Conservation (phyloP, 1,140 invertebrate species). For the Brachionus rubens region DNA sequence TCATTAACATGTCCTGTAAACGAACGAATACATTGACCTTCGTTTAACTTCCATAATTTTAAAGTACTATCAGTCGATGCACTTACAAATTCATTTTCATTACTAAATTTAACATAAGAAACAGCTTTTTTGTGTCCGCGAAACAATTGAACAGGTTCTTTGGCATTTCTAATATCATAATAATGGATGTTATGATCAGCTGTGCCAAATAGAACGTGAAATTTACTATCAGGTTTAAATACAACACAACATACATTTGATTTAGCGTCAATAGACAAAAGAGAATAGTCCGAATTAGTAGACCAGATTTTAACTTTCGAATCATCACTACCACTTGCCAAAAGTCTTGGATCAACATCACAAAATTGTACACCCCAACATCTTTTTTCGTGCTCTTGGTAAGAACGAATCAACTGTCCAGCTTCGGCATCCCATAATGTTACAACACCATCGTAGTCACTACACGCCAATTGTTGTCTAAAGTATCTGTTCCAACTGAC, state of each 20-base stretch:
- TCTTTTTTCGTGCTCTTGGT: constrained; percentile 88
- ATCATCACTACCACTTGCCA: constrained; percentile 91
- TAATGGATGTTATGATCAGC: constrained; percentile 96
- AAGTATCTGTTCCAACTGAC: constrained; percentile 90
- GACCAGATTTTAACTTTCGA: constrained; percentile 88
- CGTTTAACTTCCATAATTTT: constrained; percentile 85
- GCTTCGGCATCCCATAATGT: constrained; percentile 86
- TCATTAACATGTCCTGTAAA: constrained; percentile 46
- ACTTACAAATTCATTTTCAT: constrained; percentile 81
- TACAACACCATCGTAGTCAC: constrained; percentile 90
- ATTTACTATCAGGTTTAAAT: constrained; percentile 82
- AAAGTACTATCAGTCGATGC: constrained; percentile 90
- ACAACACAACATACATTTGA: constrained; percentile 94
- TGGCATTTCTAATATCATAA: constrained; percentile 83
- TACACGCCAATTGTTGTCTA: constrained; percentile 82
- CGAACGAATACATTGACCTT: constrained; percentile 71
- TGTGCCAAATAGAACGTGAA: constrained; percentile 85
- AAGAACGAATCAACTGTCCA: constrained; percentile 58
- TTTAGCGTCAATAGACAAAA: constrained; percentile 80
- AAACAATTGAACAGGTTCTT: constrained; percentile 76
- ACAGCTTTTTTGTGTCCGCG: constrained; percentile 90
- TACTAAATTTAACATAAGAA: constrained; percentile 90
- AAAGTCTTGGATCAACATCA: constrained; percentile 79
- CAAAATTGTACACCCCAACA: constrained; percentile 97
- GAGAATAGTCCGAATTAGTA: constrained; percentile 78